These are phyloP conservation scores for Conopomorpha cramerella DNA, from an alignment of 1,140 invertebrate species.

Conservation along the genomic window DNA sequence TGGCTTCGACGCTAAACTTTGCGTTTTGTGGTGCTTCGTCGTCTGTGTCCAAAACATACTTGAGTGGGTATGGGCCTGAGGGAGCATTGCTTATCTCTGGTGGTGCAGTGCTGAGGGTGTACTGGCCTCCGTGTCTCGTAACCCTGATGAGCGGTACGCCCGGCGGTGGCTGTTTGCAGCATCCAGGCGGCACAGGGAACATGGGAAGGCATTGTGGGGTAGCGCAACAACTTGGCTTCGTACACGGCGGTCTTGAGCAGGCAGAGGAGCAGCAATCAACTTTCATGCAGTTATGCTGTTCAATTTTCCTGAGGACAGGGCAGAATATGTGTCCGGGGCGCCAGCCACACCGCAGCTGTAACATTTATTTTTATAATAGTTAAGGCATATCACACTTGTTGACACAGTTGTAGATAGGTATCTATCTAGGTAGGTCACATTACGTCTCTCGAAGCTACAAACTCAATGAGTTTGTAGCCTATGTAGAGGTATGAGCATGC, in stretches of 20 bases:
- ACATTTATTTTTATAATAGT: no score
- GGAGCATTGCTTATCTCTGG: conserved; percentile 38
- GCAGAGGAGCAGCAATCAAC: conserved; percentile 18
- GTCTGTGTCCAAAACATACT: conserved; percentile 40
- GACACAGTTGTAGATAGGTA: no score
- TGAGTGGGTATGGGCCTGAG: conserved; percentile 38
- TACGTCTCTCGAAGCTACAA: no score
- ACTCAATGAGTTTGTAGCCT: no score
- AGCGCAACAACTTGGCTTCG: not conserved
- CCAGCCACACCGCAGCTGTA: conserved; percentile 44
- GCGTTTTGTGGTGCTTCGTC: conserved; percentile 4
- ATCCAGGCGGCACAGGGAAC: conserved; percentile 19
- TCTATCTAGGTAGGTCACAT: no score
- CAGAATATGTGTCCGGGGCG: conserved; percentile 49
- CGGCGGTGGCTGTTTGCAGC: conserved; percentile 16
- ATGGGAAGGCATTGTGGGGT: conserved; percentile 11
- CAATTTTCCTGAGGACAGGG: conserved; percentile 33
- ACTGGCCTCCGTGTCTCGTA: conserved; percentile 35
- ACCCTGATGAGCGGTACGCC: conserved; percentile 30
- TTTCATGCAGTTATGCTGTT: conserved; percentile 35
- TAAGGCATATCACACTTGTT: no score
- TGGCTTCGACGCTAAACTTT: conserved; percentile 43
- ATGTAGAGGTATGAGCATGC: no score
- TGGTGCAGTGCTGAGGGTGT: conserved; percentile 39
- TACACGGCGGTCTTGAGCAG: conserved; percentile 11